These are phyloP conservation scores for Drosophila basisetae DNA, from an alignment of 2,888 invertebrate species.

Conservation along the genomic window DNA sequence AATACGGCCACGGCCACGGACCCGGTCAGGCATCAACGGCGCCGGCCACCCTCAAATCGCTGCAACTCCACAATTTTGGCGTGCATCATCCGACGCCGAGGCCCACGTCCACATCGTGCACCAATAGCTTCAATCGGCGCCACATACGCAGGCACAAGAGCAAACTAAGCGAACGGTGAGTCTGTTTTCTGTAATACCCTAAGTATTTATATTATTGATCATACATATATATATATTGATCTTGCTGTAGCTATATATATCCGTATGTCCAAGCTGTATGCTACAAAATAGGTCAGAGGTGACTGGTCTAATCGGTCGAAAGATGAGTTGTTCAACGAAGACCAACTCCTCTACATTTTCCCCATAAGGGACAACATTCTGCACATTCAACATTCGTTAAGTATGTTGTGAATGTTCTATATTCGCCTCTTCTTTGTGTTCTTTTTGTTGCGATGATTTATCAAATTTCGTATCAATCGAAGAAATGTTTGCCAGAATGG, in stretches of 20 bases:
- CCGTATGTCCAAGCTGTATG: background rate
- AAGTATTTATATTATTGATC: background rate
- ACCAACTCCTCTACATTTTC: background rate
- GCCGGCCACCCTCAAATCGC: constrained; percentile 73
- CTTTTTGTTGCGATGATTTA: background rate
- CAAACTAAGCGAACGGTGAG: constrained; percentile 85
- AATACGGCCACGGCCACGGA: constrained; percentile 9
- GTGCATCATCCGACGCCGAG: constrained; percentile 80
- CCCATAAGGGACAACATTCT: background rate
- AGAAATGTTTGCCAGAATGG: background rate
- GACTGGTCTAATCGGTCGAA: background rate
- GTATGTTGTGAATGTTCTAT: background rate
- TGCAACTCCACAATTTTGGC: constrained; percentile 74
- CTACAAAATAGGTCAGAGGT: background rate
- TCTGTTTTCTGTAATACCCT: constrained; percentile 6
- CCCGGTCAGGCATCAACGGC: constrained; percentile 67
- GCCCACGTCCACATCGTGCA: constrained; percentile 84
- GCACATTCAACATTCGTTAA: background rate
- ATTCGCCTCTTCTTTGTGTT: background rate
- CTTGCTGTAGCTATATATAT: background rate
- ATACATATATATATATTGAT: no score
- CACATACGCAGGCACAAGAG: constrained; percentile 84
- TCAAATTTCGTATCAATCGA: background rate
- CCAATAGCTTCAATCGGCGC: constrained; percentile 85
- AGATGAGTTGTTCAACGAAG: background rate